These are phyloP conservation scores for Megamerina dolium DNA, from an alignment of 2,888 invertebrate species.

Conservation along the genomic window DNA sequence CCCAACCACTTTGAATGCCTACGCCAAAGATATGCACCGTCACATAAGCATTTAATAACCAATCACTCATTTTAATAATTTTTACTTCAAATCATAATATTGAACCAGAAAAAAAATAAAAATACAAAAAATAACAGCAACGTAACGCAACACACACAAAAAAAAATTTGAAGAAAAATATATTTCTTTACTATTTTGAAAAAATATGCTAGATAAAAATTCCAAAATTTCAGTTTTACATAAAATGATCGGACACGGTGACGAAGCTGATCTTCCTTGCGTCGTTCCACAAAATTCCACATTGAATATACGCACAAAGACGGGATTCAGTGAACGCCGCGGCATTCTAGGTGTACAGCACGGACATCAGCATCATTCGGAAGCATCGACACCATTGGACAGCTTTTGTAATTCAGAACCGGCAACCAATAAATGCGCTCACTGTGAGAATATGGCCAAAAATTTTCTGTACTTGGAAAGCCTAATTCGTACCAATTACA, in stretches of 20 bases:
- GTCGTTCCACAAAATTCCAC: constrained; percentile 36
- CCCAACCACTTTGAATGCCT: no score
- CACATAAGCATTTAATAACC: no score
- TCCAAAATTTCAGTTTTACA: constrained; percentile 36
- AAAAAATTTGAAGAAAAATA: no score
- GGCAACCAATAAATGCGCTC: constrained; percentile 33
- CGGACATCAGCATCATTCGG: no score
- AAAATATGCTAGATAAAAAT: constrained; percentile 24
- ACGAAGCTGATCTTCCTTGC: constrained; percentile 26
- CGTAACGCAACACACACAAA: background rate
- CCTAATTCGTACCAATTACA: constrained; percentile 32
- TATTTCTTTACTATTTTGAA: no score
- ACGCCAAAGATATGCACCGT: no score
- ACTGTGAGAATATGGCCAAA: constrained; percentile 43
- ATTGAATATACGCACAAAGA: constrained; percentile 21
- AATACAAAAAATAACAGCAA: constrained; percentile 1
- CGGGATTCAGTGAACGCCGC: constrained; percentile 6
- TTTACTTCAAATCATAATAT: no score
- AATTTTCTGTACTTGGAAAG: constrained; percentile 40
- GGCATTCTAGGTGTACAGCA: no score
- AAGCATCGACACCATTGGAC: constrained; percentile 3
- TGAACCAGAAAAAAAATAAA: no score
- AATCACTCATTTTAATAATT: no score
- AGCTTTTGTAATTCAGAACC: no score
- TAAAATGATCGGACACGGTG: constrained; percentile 31